Conservation (phyloP, 1,140 invertebrate species). For the Drosophila arizonae region DNA sequence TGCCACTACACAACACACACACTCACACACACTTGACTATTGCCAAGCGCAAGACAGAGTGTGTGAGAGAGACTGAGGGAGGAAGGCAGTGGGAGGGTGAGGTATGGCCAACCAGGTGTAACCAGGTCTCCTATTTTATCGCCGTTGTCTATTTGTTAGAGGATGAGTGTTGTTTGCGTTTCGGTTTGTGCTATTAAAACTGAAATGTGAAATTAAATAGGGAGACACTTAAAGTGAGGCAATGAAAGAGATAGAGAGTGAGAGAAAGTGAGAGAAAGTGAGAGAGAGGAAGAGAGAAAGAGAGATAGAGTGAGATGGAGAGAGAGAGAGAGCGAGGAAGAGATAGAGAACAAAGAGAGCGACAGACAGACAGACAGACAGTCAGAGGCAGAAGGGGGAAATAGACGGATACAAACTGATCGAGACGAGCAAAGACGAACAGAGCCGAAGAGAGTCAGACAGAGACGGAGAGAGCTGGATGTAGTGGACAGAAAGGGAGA, state of each 20-base stretch:
- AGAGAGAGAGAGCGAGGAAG: too few relatives aligned
- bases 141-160: conserved; percentile 35
- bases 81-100: too few relatives aligned
- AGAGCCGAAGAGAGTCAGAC: too few relatives aligned
- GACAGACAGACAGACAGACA: too few relatives aligned
- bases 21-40: conserved; percentile 8
- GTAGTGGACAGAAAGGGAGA: too few relatives aligned
- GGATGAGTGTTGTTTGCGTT: conserved; percentile 45
- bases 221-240: conserved; percentile 12
- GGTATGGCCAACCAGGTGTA: conserved; percentile 41
- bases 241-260: neutral
- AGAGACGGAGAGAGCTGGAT: too few relatives aligned
- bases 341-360: too few relatives aligned
- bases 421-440: too few relatives aligned
- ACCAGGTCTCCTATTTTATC: conserved; percentile 65
- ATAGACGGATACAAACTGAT: too few relatives aligned
- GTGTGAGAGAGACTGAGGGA: neutral
- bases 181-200: conserved; percentile 60
- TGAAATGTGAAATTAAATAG: conserved; percentile 56
- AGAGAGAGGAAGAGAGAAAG: too few relatives aligned
- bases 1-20: conserved; percentile 40
- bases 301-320: neutral
- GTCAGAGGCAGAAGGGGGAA: too few relatives aligned
- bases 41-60: neutral
- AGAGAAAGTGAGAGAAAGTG: too few relatives aligned